phyloP scores from a whole-genome alignment of 2,113 vertebrate genomes.

The Vicugna pacos region DNA sequence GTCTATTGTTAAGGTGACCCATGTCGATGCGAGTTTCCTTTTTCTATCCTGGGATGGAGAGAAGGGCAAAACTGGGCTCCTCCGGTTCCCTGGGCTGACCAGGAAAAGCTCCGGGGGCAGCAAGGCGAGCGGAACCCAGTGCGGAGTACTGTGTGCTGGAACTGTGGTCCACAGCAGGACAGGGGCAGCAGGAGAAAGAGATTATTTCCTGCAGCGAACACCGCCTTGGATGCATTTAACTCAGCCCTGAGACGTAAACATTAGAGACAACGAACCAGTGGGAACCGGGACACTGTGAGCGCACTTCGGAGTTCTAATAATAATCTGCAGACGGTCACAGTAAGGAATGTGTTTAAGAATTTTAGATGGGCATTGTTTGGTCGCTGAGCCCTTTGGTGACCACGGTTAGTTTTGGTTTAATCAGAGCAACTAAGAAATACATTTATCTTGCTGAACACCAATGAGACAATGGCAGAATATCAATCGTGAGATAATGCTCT shows the following conservation, averaged over 20 bases:
- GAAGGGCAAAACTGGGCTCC: neutral
- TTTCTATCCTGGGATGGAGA: neutral
- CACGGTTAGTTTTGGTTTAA: constrained; percentile 31
- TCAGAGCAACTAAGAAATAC: constrained; percentile 27
- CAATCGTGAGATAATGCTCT: neutral
- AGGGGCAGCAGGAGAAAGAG: neutral
- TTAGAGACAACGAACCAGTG: neutral
- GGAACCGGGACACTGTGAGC: neutral
- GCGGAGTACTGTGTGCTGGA: neutral
- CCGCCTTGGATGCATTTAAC: neutral
- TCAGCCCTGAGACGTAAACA: neutral
- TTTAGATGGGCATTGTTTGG: constrained; percentile 47
- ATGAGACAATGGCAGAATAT: neutral
- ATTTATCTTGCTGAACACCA: constrained; percentile 17
- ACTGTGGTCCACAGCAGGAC: neutral
- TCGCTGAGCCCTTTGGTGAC: neutral
- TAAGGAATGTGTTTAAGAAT: neutral
- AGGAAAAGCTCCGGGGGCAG: neutral
- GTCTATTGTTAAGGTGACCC: neutral
- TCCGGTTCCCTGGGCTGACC: neutral
- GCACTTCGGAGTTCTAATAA: neutral
- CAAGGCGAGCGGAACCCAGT: rapidly evolving
- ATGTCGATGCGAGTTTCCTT: neutral
- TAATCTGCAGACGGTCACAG: neutral
- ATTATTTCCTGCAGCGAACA: neutral